Conservation (phyloP, 2,888 invertebrate genomes). For the Nymphalis polychloros region DNA sequence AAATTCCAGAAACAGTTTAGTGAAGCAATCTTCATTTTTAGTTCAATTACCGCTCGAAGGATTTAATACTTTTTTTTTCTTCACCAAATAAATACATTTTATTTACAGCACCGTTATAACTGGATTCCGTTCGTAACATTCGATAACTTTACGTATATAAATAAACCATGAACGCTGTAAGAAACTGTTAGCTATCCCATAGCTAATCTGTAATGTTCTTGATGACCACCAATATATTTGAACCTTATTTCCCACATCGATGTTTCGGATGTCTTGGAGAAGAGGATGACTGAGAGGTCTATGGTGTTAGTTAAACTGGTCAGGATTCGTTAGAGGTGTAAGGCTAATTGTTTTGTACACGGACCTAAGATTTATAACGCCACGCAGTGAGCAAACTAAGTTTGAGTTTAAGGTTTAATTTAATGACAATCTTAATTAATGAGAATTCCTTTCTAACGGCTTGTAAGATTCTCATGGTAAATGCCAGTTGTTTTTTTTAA, state of each 20-base stretch:
- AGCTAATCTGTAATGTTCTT: constrained; percentile 67
- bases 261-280: constrained; percentile 21
- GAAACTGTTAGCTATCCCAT: constrained; percentile 53
- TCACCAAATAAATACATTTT: constrained; percentile 17
- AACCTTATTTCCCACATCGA: constrained; percentile 38
- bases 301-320: constrained; percentile 41
- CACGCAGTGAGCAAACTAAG: constrained; percentile 45
- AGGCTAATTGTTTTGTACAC: constrained; percentile 68
- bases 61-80: constrained; percentile 14
- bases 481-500: background rate
- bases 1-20: constrained; percentile 12
- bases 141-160: constrained; percentile 38
- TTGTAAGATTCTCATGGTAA: background rate
- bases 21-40: background rate
- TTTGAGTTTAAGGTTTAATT: constrained; percentile 10
- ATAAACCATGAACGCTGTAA: constrained; percentile 47
- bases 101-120: constrained; percentile 23
- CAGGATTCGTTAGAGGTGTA: constrained; percentile 55
- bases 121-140: constrained; percentile 28
- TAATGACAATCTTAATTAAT: constrained; percentile 7
- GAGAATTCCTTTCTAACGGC: background rate
- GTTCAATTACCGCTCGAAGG: constrained; percentile 22
- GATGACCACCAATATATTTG: constrained; percentile 46
- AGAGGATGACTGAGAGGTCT: constrained; percentile 29
- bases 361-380: constrained; percentile 63